Evolutionary conservation across 2,113 vertebrate species (phyloP), one percentile per base, ranked within the genome.

Genomic region (Cephalopholis sonnerati): DNA sequence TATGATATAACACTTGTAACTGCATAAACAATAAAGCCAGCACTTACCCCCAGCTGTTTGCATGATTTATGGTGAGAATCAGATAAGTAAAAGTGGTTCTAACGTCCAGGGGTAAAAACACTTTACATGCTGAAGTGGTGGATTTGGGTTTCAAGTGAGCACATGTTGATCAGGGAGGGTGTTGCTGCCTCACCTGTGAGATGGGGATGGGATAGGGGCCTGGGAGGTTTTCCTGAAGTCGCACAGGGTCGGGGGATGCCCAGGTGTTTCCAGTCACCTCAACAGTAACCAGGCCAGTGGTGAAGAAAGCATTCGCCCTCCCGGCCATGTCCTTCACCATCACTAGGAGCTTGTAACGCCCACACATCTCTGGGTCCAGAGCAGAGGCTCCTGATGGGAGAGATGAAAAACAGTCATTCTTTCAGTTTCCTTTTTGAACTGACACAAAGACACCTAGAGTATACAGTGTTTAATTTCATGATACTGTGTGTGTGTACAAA

Each of bases 271-370:
- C 93, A 3, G 89, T 94, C 81, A 95, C 87, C 67, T 91, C 94
- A 59, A 96, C 94, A 46, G 94, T 94, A 7, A 96, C 79, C 0
- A 91, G 94, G 61, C 96, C 95, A 5, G 92, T 95, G 67, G 95
- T 92, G 83, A 91, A 94, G 83, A 97, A 95, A 69, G 96, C 96
- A 3, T 94, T 95, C 1, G 89, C 88, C 76, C 89, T 92, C 59
- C 96, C 96, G 0, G 91, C 95, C 94, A 96, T 95, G 90, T 96
- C 96, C 90, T 96, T 97, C 69, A 96, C 96, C 93, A 93, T 93
- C 73, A 96, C 93, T 11, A 89, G 91, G 29, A 96, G 94, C 75
- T 95, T 94, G 65, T 97, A 97, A 39, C 89, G 91, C 24, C 93
- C 95, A 63, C 94, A 95, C 75, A 83, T 84, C 77, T 94, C 90